Evolutionary conservation across 2,113 vertebrate genomes (phyloP).

Genomic region (Entomyzon cyanotis): DNA sequence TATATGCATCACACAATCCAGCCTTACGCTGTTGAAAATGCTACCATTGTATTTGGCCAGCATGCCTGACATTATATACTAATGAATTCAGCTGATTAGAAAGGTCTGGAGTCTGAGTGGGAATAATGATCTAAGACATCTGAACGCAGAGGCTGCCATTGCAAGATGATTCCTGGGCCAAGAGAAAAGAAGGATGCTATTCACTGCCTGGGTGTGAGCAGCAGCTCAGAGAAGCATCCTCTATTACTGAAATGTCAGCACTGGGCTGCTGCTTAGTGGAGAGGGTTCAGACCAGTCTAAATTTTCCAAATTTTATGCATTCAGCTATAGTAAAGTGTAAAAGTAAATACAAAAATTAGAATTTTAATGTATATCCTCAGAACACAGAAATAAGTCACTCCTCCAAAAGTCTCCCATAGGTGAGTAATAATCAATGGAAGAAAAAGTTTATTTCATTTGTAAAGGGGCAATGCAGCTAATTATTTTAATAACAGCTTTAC

Average conservation of each 20-base stretch:
- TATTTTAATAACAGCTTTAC: background rate
- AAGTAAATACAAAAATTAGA: background rate
- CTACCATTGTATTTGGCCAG: background rate
- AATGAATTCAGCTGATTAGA: background rate
- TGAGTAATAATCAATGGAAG: background rate
- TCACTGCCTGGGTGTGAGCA: background rate
- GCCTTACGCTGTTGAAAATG: background rate
- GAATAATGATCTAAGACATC: background rate
- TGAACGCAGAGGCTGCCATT: background rate
- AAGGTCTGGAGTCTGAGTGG: background rate
- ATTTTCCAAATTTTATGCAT: background rate
- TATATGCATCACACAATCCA: background rate
- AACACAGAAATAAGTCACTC: background rate
- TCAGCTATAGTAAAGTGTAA: background rate
- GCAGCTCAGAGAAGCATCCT: background rate
- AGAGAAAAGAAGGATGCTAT: background rate
- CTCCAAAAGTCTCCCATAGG: background rate
- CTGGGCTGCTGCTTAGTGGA: background rate
- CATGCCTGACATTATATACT: background rate
- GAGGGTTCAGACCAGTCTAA: background rate
- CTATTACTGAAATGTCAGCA: background rate
- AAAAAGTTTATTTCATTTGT: background rate
- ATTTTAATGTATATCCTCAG: background rate
- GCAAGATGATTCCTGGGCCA: background rate
- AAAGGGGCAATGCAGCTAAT: background rate